A percentile compares a stretch with the other conserved stretches of the same genome.
Evolutionary conservation across 2,113 vertebrate species (phyloP).

Genomic region (Oncorhynchus mykiss): DNA sequence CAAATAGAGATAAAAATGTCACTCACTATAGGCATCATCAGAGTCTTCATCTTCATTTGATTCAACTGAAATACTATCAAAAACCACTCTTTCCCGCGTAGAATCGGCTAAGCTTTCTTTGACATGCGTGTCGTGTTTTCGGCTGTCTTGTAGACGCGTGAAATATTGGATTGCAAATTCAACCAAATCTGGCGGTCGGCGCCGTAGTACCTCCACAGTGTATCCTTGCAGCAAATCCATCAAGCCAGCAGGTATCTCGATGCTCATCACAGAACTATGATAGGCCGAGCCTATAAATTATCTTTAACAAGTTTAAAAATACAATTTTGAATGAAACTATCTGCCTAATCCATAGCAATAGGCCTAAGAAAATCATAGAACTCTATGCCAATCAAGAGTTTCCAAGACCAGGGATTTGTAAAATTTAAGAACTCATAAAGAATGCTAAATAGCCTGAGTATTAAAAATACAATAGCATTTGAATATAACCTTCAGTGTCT

Average conservation of each 20-base stretch:
- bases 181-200: conserved; percentile 81
- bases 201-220: conserved; percentile 87
- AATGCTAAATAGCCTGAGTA: no score
- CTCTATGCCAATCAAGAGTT: no score
- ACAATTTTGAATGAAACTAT: not conserved
- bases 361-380: no score
- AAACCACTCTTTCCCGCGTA: conserved; percentile 47
- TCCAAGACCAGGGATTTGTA: no score
- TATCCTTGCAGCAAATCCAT: conserved; percentile 88
- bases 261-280: conserved; percentile 62
- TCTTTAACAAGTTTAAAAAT: not conserved
- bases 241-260: conserved; percentile 84
- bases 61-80: conserved; percentile 40
- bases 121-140: conserved; percentile 35
- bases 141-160: conserved; percentile 71
- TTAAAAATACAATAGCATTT: no score
- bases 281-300: not conserved
- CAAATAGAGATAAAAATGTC: not conserved
- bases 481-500: no score
- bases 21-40: conserved; percentile 51
- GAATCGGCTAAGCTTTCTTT: conserved; percentile 29
- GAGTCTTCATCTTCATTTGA: conserved; percentile 26
- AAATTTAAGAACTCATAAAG: no score
- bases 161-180: conserved; percentile 89
- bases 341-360: no score